phyloP scores from a whole-genome alignment of 2,113 vertebrate species.

The Percopsis transmontana region DNA sequence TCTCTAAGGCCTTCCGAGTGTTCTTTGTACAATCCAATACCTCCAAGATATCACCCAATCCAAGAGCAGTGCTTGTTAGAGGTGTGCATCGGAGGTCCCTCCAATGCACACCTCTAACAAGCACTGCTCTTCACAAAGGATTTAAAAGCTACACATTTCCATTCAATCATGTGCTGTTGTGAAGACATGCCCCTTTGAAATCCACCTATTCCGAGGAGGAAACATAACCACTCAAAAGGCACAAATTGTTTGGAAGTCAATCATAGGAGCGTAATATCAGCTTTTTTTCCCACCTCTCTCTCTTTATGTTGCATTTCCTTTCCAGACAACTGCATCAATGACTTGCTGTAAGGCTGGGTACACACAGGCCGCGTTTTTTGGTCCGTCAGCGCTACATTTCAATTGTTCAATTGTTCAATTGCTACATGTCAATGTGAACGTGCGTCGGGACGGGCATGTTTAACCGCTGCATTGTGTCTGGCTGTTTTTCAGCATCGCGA shows the following conservation, averaged over 20 bases:
- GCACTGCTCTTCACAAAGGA: constrained; percentile 45
- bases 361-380: too few species aligned
- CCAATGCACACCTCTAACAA: constrained; percentile 47
- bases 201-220: constrained; percentile 19
- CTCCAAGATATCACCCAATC: too few species aligned
- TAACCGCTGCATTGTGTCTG: too few species aligned
- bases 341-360: not conserved
- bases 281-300: not conserved
- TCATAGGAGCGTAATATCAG: constrained; percentile 21
- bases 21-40: constrained; percentile 51
- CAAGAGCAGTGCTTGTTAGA: constrained; percentile 49
- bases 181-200: constrained; percentile 40
- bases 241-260: constrained; percentile 45
- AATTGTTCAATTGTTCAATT: too few species aligned
- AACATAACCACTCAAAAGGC: constrained; percentile 31
- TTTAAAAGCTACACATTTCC: constrained; percentile 40
- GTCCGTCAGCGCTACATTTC: too few species aligned
- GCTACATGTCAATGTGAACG: too few species aligned
- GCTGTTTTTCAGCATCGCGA: too few species aligned
- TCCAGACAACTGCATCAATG: constrained; percentile 22
- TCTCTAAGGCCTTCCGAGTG: constrained; percentile 38
- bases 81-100: constrained; percentile 38
- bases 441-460: too few species aligned
- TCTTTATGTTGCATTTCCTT: constrained; percentile 8
- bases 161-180: constrained; percentile 53